Evolutionary conservation across 64 coral and sea anemone genomes (phyloP).

Genomic region (Platygyra sinensis): DNA sequence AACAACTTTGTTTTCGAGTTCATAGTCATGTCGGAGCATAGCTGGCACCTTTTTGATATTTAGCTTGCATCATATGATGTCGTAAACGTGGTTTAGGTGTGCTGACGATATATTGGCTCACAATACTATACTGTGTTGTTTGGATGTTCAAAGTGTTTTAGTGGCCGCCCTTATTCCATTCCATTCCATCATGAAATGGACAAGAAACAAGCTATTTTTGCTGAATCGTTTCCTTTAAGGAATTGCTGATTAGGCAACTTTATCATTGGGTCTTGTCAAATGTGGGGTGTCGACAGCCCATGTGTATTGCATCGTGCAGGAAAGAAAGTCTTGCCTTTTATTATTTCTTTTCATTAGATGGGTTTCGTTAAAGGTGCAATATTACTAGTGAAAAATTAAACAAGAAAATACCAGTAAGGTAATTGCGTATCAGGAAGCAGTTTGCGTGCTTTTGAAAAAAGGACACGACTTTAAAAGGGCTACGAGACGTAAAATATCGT

Average conservation of each 20-base stretch:
- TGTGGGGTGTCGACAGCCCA: background rate
- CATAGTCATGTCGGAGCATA: background rate
- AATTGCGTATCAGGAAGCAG: constrained; percentile 36
- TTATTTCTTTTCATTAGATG: constrained; percentile 1
- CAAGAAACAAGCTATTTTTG: background rate
- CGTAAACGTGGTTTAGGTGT: background rate
- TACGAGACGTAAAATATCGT: background rate
- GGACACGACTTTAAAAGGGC: background rate
- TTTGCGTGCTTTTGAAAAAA: constrained; percentile 22
- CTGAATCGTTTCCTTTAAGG: too few species aligned
- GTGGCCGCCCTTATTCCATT: background rate
- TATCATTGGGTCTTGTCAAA: background rate
- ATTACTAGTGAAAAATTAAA: constrained; percentile 17
- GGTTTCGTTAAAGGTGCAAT: constrained; percentile 28
- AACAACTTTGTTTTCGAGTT: background rate
- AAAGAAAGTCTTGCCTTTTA: background rate
- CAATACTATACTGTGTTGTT: constrained; percentile 3
- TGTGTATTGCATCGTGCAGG: background rate
- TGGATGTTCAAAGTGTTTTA: background rate
- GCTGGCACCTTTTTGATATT: constrained; percentile 9
- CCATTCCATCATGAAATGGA: background rate
- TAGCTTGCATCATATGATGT: background rate
- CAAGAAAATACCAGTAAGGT: background rate
- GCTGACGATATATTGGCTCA: background rate
- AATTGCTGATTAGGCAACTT: background rate